Base-by-base conservation (phyloP, 2,797 vertebrate species). In the Poecilia wingei region DNA sequence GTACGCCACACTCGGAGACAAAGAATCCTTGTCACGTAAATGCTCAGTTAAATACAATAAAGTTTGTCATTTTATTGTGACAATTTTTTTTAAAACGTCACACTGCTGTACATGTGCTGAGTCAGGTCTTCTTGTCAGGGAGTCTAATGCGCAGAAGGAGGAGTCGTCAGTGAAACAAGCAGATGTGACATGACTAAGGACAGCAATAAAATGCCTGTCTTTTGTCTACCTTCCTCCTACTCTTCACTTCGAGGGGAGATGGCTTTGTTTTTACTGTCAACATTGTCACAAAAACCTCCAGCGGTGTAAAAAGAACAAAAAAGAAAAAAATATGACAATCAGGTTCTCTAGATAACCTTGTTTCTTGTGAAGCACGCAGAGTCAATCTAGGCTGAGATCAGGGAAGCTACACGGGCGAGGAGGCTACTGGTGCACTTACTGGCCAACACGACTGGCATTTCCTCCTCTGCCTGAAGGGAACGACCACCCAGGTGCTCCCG, bases 401-500 rank as follows among this genome's bases (percentile, higher is more conserved):
- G 57, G 70, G 78, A 43, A 39, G 33, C 5, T 3, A 33, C 66
- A 31, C 57, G 28, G 70, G 71, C 6, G 7, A 69, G 39, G 12
- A 69, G 47, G 49, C 69, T 64, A 36, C 55, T 36, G 49, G 71
- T 73, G 81, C 83, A 91, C 91, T 93, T 89, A 91, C 93, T 82
- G 84, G 79, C 83, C 76, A 77, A 82, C 79, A 59, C 75, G 81
- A 79, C 84, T 82, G 85, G 74, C 76, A 81, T 79, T 39, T 84
- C 82, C 87, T 89, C 94, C 93, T 96, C 93, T 92, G 95, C 87
- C 91, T 95, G 84, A 94, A 86, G 91, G 97, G 96, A 90, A 96
- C 97, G 90, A 96, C 97, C 95, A 98, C 96, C 97, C 96, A 97
- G 94, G 97, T 96, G 93, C 96, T 96, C 93, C 97, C 97, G 83